Evolutionary conservation across 2,113 vertebrate genomes (phyloP).

Genomic region (Indicator maculatus): DNA sequence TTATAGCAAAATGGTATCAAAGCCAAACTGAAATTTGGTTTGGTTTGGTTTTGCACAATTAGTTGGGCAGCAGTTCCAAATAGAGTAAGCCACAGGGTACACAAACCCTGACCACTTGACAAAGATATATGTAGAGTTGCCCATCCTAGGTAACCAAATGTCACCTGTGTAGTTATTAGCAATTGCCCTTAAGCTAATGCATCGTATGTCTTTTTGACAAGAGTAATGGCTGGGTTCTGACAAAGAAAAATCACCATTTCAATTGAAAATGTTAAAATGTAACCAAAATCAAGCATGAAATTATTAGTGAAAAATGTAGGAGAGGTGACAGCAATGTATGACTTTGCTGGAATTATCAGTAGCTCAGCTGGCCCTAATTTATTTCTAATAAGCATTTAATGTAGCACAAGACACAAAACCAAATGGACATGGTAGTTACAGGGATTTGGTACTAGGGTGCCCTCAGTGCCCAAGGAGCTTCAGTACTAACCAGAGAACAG

Average conservation of each 20-base stretch:
- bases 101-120: slow-evolving; percentile 7
- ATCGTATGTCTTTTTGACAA: slow-evolving; percentile 52
- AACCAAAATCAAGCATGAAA: slow-evolving; percentile 35
- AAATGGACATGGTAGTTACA: not conserved
- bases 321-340: not conserved
- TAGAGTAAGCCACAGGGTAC: not conserved
- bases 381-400: not conserved
- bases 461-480: not conserved
- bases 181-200: slow-evolving; percentile 45
- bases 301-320: slow-evolving; percentile 25
- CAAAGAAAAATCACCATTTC: slow-evolving; percentile 41
- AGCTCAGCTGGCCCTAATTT: not conserved
- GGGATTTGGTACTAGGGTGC: not conserved
- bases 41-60: slow-evolving; percentile 23
- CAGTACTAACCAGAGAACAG: not conserved
- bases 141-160: not conserved
- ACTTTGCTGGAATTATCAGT: not conserved
- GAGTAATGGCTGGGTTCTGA: slow-evolving; percentile 38
- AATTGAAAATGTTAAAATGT: slow-evolving; percentile 39
- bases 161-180: not conserved
- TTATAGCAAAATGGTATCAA: slow-evolving; percentile 49
- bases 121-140: slow-evolving; percentile 28
- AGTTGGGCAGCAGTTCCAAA: slow-evolving; percentile 9
- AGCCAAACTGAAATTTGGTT: slow-evolving; percentile 18
- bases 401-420: not conserved